phyloP scores from a whole-genome alignment of 1,140 invertebrate genomes.

The Pseudachorutes palmiensis region DNA sequence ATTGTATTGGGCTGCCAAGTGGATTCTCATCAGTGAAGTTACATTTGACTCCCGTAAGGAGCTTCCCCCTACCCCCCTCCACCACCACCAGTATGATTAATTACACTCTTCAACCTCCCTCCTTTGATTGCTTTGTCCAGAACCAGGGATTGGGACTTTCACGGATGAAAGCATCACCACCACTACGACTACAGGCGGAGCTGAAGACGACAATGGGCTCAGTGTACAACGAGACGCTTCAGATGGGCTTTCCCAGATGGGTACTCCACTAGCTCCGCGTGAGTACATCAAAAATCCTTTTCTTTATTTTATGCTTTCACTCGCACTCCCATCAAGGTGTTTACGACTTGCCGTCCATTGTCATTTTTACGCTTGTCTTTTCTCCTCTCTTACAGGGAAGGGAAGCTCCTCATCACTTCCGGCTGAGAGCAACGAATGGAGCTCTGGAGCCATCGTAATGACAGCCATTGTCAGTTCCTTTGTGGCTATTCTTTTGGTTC shows the following conservation, averaged over 20 bases:
- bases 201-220: conserved; percentile 16
- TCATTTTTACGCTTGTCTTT: neutral
- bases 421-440: conserved; percentile 27
- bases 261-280: neutral
- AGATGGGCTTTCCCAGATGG: conserved; percentile 18
- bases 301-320: no score
- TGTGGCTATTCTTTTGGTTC: conserved; percentile 35
- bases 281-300: no score
- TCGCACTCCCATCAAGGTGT: no score
- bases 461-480: conserved; percentile 38
- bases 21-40: conserved; percentile 85
- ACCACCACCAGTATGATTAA: no score
- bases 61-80: no score
- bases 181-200: neutral
- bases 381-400: neutral
- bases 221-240: conserved; percentile 36
- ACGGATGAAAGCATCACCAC: conserved; percentile 40
- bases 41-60: conserved; percentile 66
- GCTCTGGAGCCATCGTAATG: conserved; percentile 31
- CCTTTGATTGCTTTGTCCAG: conserved; percentile 35
- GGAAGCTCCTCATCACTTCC: neutral
- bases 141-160: conserved; percentile 43
- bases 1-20: conserved; percentile 69
- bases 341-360: neutral
- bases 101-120: no score